A percentile compares a stretch with the other conserved stretches of the same genome.
Conservation (phyloP, 2,888 invertebrate genomes). For the Cetonia aurata region DNA sequence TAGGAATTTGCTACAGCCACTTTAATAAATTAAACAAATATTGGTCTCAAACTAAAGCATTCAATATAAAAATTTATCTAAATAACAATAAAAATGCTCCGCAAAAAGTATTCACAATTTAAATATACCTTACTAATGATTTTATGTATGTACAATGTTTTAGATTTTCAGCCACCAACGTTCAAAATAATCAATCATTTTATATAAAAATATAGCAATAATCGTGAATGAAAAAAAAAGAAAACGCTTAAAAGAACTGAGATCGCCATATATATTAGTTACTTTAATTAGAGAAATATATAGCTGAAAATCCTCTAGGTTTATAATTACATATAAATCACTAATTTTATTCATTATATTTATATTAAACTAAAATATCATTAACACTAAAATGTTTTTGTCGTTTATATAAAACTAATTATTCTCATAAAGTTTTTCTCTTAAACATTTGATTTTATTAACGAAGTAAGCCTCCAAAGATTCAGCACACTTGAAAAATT, state of each 20-base stretch:
- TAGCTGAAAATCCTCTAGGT: conserved; percentile 34
- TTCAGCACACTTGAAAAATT: conserved; percentile 96
- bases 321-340: conserved; percentile 28
- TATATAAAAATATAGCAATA: conserved; percentile 34
- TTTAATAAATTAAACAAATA: conserved; percentile 49
- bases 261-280: conserved; percentile 32
- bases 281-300: conserved; percentile 25
- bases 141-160: conserved; percentile 44
- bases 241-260: conserved; percentile 25
- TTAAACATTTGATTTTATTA: conserved; percentile 89
- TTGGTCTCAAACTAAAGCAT: conserved; percentile 47
- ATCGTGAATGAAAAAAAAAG: conserved; percentile 19
- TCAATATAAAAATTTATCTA: conserved; percentile 50
- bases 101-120: conserved; percentile 48
- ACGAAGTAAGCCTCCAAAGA: conserved; percentile 95
- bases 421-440: conserved; percentile 83
- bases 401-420: conserved; percentile 52
- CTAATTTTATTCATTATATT: conserved; percentile 35
- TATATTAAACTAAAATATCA: conserved; percentile 38
- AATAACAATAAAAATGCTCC: conserved; percentile 47
- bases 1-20: conserved; percentile 46
- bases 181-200: conserved; percentile 17
- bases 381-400: conserved; percentile 36
- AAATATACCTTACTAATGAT: conserved; percentile 40
- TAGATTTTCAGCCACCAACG: conserved; percentile 40